Evolutionary conservation across 1,140 invertebrate genomes (phyloP).

Genomic region (Ladona fulva): DNA sequence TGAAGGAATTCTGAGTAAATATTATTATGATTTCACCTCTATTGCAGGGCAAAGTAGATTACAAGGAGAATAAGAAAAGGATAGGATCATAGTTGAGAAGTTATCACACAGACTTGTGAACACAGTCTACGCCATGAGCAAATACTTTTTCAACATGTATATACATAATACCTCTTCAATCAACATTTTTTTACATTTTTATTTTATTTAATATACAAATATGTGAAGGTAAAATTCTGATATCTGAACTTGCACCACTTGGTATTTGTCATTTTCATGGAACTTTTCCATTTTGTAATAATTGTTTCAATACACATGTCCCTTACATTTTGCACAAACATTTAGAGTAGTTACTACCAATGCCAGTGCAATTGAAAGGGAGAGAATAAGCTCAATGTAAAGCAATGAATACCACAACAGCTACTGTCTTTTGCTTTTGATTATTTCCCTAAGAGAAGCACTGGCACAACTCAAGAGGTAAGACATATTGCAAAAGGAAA

Average conservation of each 20-base stretch:
- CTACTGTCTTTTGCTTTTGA: constrained; percentile 6
- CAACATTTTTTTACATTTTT: constrained; percentile 13
- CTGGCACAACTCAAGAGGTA: constrained; percentile 3
- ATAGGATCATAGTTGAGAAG: constrained; percentile 16
- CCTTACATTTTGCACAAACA: constrained; percentile 6
- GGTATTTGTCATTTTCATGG: constrained; percentile 14
- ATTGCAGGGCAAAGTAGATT: constrained; percentile 12
- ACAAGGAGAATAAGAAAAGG: constrained; percentile 15
- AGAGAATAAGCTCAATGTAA: constrained; percentile 6
- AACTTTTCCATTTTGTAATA: constrained; percentile 7
- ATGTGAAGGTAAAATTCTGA: constrained; percentile 14
- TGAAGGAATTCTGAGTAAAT: constrained; percentile 14
- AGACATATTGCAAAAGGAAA: constrained; percentile 2
- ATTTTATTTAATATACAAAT: constrained; percentile 15
- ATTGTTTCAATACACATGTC: background rate
- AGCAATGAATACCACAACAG: background rate
- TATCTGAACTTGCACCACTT: constrained; percentile 16
- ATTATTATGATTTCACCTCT: constrained; percentile 13
- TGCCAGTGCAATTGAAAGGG: constrained; percentile 7
- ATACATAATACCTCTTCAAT: constrained; percentile 13
- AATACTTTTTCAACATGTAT: constrained; percentile 19
- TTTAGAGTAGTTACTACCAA: background rate
- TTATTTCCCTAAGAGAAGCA: background rate
- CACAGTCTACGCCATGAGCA: constrained; percentile 19
- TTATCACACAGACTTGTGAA: constrained; percentile 19